Evolutionary conservation across 2,113 vertebrate species (phyloP), one percentile per base, ranked within the genome.

Genomic region (Astur gentilis): DNA sequence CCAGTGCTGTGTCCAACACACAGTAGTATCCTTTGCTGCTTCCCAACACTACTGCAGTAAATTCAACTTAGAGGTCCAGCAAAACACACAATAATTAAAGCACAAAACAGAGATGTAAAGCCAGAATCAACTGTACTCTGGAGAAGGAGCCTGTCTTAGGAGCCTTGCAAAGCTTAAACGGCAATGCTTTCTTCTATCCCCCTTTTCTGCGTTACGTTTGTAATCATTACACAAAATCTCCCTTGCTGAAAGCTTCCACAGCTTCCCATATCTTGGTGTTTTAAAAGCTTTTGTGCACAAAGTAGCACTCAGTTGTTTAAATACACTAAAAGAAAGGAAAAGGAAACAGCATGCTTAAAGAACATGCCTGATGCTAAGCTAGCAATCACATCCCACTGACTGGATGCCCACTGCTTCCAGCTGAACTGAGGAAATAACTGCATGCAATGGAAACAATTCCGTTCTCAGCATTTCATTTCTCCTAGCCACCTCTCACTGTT

Each of bases 361-460:
- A 95, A 92, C 60, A 86, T 18, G 89, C 92, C 54, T 73, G 76
- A 62, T 6, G 11, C 83, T 86, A 84, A 95, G 70, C 82, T 75
- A 75, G 95, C 87, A 94, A 96, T 96, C 93, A 82, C 88, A 95
- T 78, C 96, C 84, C 95, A 97, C 91, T 77, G 92, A 82, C 73
- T 96, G 88, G 96, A 87, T 93, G 83, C 96, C 92, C 80, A 79
- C 93, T 89, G 92, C 70, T 75, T 97, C 80, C 91, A 93, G 93
- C 89, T 95, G 81, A 95, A 91, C 54, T 47, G 65, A 95, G 83
- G 87, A 50, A 94, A 49, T 70, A 89, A 54, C 65, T 11, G 76
- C 88, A 79, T 18, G 66, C 26, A 62, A 14, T 1, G 10, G 86
- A 29, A 95, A 93, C 82, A 96, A 95, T 78, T 54, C 82, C 0